A percentile compares a stretch with the other conserved stretches of the same genome.
phyloP scores from a whole-genome alignment of 2,113 vertebrate genomes.

The Charina bottae region DNA sequence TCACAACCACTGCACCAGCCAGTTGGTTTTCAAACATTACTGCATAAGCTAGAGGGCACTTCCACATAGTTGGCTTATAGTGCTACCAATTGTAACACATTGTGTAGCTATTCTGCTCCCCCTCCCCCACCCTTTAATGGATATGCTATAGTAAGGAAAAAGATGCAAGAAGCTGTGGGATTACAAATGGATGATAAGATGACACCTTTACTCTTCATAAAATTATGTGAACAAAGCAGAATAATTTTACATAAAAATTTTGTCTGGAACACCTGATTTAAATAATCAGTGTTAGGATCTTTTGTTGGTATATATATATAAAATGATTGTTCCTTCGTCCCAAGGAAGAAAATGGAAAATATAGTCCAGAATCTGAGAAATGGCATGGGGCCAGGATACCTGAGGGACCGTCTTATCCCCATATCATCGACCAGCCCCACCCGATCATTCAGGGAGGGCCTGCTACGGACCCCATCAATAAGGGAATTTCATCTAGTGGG shows the following conservation, averaged over 20 bases:
- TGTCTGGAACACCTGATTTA: background rate
- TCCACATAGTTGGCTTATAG: background rate
- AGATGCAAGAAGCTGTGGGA: background rate
- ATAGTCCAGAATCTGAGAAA: background rate
- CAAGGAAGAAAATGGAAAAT: background rate
- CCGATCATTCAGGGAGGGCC: too few relatives aligned
- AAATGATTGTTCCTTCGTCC: background rate
- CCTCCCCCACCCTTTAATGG: background rate
- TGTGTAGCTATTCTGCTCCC: background rate
- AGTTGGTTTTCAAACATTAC: background rate
- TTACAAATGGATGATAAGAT: background rate
- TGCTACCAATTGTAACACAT: background rate
- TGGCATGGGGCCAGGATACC: too few relatives aligned
- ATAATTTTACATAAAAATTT: background rate
- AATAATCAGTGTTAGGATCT: background rate
- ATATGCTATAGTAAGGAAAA: background rate
- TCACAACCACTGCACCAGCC: background rate
- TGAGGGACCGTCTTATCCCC: too few relatives aligned
- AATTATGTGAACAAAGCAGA: background rate
- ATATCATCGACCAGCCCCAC: too few relatives aligned
- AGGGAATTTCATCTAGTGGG: too few relatives aligned
- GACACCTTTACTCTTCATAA: background rate
- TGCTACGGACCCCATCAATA: too few relatives aligned
- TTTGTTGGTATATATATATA: background rate
- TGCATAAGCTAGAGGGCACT: background rate